Percentiles rank a stretch among this genome's conserved stretches.
phyloP scores from a whole-genome alignment of 2,888 invertebrate genomes.

The Apotomis turbidana region DNA sequence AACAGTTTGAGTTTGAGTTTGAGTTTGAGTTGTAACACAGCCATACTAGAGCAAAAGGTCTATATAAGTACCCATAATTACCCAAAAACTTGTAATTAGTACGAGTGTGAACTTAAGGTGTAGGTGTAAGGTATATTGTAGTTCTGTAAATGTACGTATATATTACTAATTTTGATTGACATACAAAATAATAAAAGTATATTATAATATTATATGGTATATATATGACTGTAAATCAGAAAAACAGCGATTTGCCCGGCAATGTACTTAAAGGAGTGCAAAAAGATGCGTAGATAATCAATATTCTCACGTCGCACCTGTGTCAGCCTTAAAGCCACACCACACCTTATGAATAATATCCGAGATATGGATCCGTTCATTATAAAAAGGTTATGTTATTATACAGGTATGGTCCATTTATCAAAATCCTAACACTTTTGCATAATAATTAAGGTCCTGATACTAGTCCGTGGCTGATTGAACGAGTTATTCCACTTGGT shows the following conservation, averaged over 20 bases:
- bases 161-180: no score
- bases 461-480: conserved; percentile 5
- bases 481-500: conserved; percentile 12
- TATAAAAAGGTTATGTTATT: conserved; percentile 34
- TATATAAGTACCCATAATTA: no score
- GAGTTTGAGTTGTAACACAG: no score
- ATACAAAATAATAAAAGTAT: no score
- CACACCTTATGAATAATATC: conserved; percentile 32
- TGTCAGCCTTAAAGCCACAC: conserved; percentile 26
- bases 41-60: no score
- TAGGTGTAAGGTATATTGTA: no score
- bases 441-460: conserved; percentile 32
- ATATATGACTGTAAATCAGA: conserved; percentile 3
- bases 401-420: conserved; percentile 27
- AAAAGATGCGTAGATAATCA: conserved; percentile 31
- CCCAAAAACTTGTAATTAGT: no score
- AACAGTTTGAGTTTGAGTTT: no score
- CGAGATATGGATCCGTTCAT: conserved; percentile 25
- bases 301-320: conserved; percentile 32
- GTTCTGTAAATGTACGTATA: not conserved
- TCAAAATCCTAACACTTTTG: conserved; percentile 33
- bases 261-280: conserved; percentile 11
- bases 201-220: no score
- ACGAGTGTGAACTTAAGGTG: no score
- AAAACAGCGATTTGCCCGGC: not conserved